Percentiles rank a stretch among this genome's conserved stretches.
phyloP scores from a whole-genome alignment of 2,797 vertebrate genomes.

The Myioborus melanocephalus region DNA sequence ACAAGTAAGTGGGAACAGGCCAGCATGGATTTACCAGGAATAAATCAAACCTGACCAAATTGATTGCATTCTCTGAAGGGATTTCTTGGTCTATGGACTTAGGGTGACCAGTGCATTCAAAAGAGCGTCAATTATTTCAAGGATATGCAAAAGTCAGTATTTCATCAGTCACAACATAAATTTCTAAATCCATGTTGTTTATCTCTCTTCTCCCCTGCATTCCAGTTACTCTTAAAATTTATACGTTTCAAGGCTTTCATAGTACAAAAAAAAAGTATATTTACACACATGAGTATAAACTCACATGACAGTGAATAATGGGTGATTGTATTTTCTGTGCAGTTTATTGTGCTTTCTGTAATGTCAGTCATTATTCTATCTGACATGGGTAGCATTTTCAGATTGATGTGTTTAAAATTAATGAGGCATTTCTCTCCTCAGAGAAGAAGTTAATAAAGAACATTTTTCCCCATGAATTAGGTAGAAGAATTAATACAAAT shows the following conservation, averaged over 20 bases:
- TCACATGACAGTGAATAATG: conserved; percentile 50
- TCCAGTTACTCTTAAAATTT: background rate
- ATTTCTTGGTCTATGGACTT: background rate
- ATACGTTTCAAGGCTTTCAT: background rate
- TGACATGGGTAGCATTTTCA: conserved; percentile 66
- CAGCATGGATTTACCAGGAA: background rate
- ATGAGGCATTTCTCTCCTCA: conserved; percentile 72
- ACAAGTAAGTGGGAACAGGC: background rate
- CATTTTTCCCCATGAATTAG: conserved; percentile 53
- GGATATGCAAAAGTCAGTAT: background rate
- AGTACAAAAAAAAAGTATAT: conserved; percentile 22
- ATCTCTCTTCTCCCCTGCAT: background rate
- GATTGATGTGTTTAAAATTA: conserved; percentile 75
- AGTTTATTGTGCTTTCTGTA: conserved; percentile 59
- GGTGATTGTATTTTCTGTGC: conserved; percentile 54
- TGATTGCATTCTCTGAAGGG: background rate
- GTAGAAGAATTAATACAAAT: conserved; percentile 59
- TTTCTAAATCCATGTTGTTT: background rate
- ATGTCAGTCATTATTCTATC: conserved; percentile 75
- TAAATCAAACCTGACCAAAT: background rate
- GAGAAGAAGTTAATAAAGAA: conserved; percentile 67
- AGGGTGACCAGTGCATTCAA: background rate
- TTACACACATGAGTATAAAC: conserved; percentile 26
- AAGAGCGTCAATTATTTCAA: background rate
- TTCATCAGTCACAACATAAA: background rate